phyloP scores from a whole-genome alignment of 2,113 vertebrate species.

The Pollimyrus isidori region DNA sequence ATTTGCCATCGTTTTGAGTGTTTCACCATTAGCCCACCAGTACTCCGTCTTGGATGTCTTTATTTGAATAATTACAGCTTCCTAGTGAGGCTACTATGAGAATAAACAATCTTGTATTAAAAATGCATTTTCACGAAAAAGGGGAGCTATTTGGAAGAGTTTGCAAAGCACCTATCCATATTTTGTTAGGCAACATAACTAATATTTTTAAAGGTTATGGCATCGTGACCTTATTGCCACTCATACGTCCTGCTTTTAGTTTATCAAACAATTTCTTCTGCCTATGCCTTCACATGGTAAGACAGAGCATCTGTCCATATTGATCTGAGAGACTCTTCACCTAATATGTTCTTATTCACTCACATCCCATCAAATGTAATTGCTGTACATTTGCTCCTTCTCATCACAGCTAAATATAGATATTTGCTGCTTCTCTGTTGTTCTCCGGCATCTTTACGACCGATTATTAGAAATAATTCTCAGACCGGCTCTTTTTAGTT shows the following conservation, averaged over 20 bases:
- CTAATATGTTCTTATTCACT: constrained; percentile 27
- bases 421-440: constrained; percentile 49
- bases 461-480: constrained; percentile 60
- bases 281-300: background rate
- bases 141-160: background rate
- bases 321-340: background rate
- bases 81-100: no score
- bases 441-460: constrained; percentile 59
- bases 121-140: background rate
- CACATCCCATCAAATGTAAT: constrained; percentile 27
- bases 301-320: background rate
- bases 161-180: background rate
- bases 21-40: constrained; percentile 4
- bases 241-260: no score
- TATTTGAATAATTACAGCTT: background rate
- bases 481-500: constrained; percentile 43
- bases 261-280: background rate
- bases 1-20: background rate
- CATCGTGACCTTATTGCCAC: background rate
- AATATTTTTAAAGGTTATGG: background rate
- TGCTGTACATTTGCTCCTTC: constrained; percentile 20
- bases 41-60: background rate
- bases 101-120: constrained; percentile 12
- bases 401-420: constrained; percentile 46
- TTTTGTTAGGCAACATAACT: background rate